These are phyloP conservation scores for Mesaphorura yosii DNA, from an alignment of 1,140 invertebrate genomes.

Conservation along the genomic window DNA sequence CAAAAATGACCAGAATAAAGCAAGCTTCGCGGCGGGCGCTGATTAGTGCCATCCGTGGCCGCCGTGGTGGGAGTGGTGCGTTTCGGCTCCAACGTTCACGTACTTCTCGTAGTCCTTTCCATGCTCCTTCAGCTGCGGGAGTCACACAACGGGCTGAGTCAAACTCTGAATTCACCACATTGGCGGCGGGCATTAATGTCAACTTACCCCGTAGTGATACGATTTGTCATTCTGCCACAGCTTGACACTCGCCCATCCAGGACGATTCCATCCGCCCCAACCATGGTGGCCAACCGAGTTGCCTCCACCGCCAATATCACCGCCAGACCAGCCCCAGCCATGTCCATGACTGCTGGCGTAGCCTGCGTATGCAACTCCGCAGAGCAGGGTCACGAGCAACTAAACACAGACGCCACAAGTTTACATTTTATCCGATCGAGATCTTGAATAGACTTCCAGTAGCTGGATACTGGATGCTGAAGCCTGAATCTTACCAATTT, in stretches of 20 bases:
- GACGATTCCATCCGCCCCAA: neutral
- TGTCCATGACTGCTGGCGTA: neutral
- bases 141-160: too few relatives aligned
- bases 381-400: constrained; percentile 8
- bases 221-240: constrained; percentile 14
- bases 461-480: too few relatives aligned
- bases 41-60: too few relatives aligned
- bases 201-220: constrained; percentile 21
- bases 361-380: constrained; percentile 5
- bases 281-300: constrained; percentile 4
- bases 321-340: neutral
- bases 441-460: neutral
- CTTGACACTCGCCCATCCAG: constrained; percentile 19
- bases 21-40: too few relatives aligned
- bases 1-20: too few relatives aligned
- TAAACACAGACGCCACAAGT: constrained; percentile 2
- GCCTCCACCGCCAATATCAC: neutral
- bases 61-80: too few relatives aligned
- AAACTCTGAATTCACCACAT: too few relatives aligned
- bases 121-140: constrained; percentile 6
- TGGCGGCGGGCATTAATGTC: neutral
- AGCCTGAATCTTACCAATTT: too few relatives aligned
- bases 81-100: too few relatives aligned
- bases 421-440: neutral
- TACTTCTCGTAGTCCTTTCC: too few relatives aligned